Evolutionary conservation across 2,797 vertebrate species (phyloP).

Genomic region (Eospalax fontanierii): DNA sequence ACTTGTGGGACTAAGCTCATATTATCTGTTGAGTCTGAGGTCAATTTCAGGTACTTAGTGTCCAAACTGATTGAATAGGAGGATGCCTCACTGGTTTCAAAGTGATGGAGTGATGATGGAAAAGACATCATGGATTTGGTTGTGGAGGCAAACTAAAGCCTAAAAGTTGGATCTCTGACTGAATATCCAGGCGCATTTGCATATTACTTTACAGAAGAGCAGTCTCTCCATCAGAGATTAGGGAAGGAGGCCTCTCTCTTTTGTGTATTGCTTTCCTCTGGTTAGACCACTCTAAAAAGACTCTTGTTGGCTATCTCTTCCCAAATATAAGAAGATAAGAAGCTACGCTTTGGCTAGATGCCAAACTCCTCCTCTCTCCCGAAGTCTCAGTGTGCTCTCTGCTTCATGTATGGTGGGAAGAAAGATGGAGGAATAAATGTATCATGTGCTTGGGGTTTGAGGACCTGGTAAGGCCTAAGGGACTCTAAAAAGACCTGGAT

Average conservation of each 20-base stretch:
- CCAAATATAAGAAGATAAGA: background rate
- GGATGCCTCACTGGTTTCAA: background rate
- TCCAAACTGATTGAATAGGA: background rate
- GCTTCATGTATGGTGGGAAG: background rate
- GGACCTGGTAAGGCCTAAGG: too few species aligned
- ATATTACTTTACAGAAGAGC: background rate
- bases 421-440: background rate
- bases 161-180: background rate
- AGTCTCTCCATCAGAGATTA: background rate
- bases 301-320: background rate
- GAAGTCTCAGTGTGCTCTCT: constrained; percentile 9
- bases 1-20: background rate
- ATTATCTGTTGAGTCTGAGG: background rate
- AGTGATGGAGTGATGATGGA: background rate
- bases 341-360: background rate
- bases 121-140: background rate
- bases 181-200: background rate
- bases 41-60: background rate
- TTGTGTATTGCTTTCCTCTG: background rate
- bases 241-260: background rate
- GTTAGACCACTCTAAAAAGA: background rate
- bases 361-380: background rate
- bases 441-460: background rate
- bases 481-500: background rate
- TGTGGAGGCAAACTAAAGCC: background rate